A percentile compares a stretch with the other conserved stretches of the same genome.
phyloP scores from a whole-genome alignment of 2,797 vertebrate genomes.

The Nannoperca australis region DNA sequence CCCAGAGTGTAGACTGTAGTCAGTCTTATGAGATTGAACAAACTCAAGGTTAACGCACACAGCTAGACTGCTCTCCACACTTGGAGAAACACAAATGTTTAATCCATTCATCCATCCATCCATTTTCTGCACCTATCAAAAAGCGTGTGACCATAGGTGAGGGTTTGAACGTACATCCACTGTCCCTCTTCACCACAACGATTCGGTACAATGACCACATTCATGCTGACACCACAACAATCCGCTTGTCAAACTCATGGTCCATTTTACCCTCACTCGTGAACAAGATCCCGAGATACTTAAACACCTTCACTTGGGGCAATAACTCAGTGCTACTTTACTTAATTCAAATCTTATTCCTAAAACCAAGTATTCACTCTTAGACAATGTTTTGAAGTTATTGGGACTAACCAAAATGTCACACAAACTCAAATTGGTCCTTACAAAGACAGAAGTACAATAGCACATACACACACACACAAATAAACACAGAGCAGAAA shows the following conservation, averaged over 20 bases:
- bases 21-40: slow-evolving; percentile 25
- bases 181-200: too few relatives aligned
- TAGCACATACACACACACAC: slow-evolving; percentile 5
- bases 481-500: slow-evolving; percentile 27
- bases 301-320: too few relatives aligned
- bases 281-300: not conserved
- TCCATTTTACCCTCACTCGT: not conserved
- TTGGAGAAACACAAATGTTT: not conserved
- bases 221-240: not conserved
- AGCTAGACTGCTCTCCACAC: slow-evolving; percentile 23
- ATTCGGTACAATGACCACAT: too few relatives aligned
- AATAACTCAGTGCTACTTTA: not conserved
- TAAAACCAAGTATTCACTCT: not conserved
- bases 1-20: slow-evolving; percentile 2
- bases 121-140: not conserved
- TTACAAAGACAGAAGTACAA: slow-evolving; percentile 12
- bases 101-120: too few relatives aligned
- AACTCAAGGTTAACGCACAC: slow-evolving; percentile 30
- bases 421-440: slow-evolving; percentile 8
- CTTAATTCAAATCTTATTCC: not conserved
- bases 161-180: too few relatives aligned
- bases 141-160: not conserved
- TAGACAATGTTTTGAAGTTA: not conserved
- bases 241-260: not conserved
- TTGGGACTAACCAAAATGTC: not conserved